Conservation (phyloP, 2,113 vertebrate genomes). For the Noturus placidus region DNA sequence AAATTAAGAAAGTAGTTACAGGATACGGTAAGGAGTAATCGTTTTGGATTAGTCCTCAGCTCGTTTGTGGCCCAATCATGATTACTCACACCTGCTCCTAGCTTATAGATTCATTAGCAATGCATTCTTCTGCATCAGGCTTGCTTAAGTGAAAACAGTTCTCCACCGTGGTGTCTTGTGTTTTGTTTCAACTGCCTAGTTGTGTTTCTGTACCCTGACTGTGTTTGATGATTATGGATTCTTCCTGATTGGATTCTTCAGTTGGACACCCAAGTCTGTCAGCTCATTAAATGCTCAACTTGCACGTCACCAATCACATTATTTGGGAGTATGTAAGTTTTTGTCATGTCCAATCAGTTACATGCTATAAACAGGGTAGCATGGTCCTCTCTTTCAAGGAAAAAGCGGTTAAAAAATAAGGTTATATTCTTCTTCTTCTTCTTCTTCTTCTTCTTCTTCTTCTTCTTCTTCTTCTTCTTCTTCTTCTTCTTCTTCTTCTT, state of each 20-base stretch:
- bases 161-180: not conserved
- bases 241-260: not conserved
- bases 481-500: too few relatives aligned
- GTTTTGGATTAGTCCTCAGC: constrained; percentile 5
- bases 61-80: not conserved
- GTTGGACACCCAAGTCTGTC: not conserved
- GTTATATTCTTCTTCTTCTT: too few relatives aligned
- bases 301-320: not conserved
- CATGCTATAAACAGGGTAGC: not conserved
- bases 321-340: not conserved
- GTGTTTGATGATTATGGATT: constrained; percentile 7
- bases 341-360: not conserved
- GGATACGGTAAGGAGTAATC: constrained; percentile 20
- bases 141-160: not conserved
- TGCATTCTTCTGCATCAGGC: not conserved
- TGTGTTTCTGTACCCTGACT: not conserved
- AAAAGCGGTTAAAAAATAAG: not conserved
- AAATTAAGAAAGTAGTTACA: constrained; percentile 20
- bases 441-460: too few relatives aligned
- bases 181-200: not conserved
- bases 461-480: too few relatives aligned
- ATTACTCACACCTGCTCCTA: constrained; percentile 15
- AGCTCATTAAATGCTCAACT: not conserved
- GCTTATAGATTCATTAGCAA: constrained; percentile 18
- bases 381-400: not conserved